Evolutionary conservation across 2,888 invertebrate species (phyloP).

Genomic region (Sinelater perroti): DNA sequence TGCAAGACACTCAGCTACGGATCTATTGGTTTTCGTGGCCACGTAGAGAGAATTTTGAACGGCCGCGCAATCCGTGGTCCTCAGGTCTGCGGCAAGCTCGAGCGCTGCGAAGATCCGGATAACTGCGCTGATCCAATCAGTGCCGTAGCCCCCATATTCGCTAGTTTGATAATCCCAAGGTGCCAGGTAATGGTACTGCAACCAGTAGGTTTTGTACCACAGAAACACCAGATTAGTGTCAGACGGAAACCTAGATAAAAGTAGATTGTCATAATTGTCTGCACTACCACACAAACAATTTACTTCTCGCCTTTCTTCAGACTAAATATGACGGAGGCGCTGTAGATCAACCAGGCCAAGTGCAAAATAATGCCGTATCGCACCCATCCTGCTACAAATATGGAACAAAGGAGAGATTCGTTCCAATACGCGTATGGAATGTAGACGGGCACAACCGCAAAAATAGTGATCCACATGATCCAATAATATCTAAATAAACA

Average conservation of each 20-base stretch:
- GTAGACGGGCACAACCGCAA: constrained; percentile 76
- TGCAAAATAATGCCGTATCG: constrained; percentile 73
- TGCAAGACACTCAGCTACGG: constrained; percentile 67
- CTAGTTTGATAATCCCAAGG: constrained; percentile 85
- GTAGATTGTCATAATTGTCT: no score
- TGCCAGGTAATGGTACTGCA: constrained; percentile 80
- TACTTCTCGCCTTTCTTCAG: constrained; percentile 75
- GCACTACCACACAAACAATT: no score
- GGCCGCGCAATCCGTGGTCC: constrained; percentile 69
- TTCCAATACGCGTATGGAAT: constrained; percentile 83
- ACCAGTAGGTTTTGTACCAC: constrained; percentile 79
- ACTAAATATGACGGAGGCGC: constrained; percentile 77
- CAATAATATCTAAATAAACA: constrained; percentile 74
- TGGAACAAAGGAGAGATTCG: constrained; percentile 69
- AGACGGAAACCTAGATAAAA: constrained; percentile 73
- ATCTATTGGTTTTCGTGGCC: constrained; percentile 65
- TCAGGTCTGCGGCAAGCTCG: constrained; percentile 70
- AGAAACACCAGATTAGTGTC: constrained; percentile 81
- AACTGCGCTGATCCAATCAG: constrained; percentile 72
- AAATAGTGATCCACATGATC: constrained; percentile 71
- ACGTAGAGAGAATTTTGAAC: constrained; percentile 71
- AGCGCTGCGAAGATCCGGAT: constrained; percentile 76
- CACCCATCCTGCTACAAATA: constrained; percentile 75
- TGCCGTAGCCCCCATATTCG: constrained; percentile 80
- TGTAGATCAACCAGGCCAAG: constrained; percentile 76